Evolutionary conservation across 2,113 vertebrate species (phyloP).

Genomic region (Dromiciops gliroides): DNA sequence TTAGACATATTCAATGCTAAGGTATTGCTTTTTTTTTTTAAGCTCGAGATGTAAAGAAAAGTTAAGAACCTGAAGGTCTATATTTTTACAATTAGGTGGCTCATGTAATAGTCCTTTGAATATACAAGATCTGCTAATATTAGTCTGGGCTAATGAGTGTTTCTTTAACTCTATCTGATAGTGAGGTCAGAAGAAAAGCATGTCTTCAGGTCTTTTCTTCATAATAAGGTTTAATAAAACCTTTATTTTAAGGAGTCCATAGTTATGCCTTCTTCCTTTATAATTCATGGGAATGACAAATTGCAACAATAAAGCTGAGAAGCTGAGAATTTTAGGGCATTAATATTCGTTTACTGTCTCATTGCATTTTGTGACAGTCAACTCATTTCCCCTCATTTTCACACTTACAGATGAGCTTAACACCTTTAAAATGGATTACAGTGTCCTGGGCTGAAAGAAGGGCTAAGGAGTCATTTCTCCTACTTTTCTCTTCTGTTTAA

Average conservation of each 20-base stretch:
- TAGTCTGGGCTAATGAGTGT: constrained; percentile 17
- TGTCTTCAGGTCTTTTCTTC: background rate
- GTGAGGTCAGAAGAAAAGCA: constrained; percentile 23
- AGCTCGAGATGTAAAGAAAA: constrained; percentile 16
- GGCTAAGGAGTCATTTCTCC: constrained; percentile 34
- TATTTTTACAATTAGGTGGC: constrained; percentile 10
- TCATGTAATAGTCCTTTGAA: constrained; percentile 32
- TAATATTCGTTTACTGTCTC: constrained; percentile 55
- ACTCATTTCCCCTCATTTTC: constrained; percentile 64
- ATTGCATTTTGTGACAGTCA: constrained; percentile 47
- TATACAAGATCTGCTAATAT: constrained; percentile 27
- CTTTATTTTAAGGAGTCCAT: constrained; percentile 35
- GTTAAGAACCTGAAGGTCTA: background rate
- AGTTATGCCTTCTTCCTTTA: background rate
- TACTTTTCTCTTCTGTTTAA: constrained; percentile 9
- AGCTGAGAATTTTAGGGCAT: constrained; percentile 14
- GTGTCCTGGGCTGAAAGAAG: constrained; percentile 28
- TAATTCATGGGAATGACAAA: constrained; percentile 33
- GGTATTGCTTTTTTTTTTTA: no score
- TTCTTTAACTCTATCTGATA: constrained; percentile 9
- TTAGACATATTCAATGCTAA: constrained; percentile 22
- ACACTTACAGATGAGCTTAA: constrained; percentile 39
- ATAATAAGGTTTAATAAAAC: constrained; percentile 35
- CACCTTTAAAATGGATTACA: constrained; percentile 53
- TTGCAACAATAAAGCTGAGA: constrained; percentile 31